Evolutionary conservation across 2,113 vertebrate species (phyloP).

Genomic region (Fulmarus glacialis): DNA sequence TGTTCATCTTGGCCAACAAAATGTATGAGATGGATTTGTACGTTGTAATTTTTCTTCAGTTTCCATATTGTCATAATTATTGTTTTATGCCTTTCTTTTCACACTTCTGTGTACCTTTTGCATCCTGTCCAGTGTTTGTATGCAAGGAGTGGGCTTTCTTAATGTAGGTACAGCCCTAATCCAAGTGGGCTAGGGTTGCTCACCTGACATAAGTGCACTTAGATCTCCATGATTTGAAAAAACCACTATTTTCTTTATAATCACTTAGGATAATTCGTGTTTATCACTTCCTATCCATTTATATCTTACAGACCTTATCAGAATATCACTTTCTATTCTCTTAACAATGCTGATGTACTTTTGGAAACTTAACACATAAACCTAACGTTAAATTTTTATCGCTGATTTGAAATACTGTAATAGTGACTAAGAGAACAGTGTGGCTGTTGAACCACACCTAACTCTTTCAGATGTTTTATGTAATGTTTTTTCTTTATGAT

Average conservation of each 20-base stretch:
- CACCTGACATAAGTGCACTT: not conserved
- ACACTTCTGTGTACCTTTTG: not conserved
- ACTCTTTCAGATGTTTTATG: not conserved
- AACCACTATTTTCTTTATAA: not conserved
- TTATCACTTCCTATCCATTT: not conserved
- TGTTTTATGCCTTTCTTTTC: not conserved
- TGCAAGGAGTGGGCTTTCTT: not conserved
- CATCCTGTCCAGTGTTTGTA: not conserved
- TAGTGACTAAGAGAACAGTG: not conserved
- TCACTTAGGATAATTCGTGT: not conserved
- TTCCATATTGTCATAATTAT: not conserved
- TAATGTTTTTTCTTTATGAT: not conserved
- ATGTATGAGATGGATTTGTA: not conserved
- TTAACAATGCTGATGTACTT: not conserved
- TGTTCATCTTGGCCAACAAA: not conserved
- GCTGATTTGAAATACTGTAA: not conserved
- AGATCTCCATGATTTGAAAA: not conserved
- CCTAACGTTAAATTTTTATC: not conserved
- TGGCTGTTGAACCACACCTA: not conserved
- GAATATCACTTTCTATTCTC: not conserved
- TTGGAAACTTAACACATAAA: not conserved
- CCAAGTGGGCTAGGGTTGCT: not conserved
- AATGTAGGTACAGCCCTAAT: not conserved
- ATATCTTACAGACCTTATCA: not conserved
- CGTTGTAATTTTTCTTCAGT: not conserved